Evolutionary conservation across 2,797 vertebrate species (phyloP).

Genomic region (Garrulus glandarius): DNA sequence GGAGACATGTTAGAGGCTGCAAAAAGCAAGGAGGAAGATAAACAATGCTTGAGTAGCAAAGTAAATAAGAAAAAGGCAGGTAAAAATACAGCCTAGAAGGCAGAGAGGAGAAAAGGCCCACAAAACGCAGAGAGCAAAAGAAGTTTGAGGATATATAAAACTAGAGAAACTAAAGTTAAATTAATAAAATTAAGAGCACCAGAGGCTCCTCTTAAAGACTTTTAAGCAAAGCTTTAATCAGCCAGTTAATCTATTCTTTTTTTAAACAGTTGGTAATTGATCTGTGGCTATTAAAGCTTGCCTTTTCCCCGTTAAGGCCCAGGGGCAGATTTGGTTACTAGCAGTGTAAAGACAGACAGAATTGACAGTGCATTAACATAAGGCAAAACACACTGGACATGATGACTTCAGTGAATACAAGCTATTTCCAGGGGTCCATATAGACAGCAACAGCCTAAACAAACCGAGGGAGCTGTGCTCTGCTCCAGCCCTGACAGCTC

Average conservation of each 20-base stretch:
- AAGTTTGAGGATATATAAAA: background rate
- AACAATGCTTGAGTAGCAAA: background rate
- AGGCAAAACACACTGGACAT: background rate
- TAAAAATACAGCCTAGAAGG: background rate
- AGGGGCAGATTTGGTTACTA: background rate
- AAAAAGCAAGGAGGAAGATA: background rate
- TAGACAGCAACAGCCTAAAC: background rate
- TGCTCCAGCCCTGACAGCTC: background rate
- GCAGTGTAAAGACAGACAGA: background rate
- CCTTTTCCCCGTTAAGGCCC: background rate
- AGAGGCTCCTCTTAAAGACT: background rate
- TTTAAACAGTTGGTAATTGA: background rate
- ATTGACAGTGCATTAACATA: background rate
- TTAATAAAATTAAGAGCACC: background rate
- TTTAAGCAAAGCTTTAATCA: background rate
- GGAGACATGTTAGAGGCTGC: background rate
- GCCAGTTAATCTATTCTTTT: background rate
- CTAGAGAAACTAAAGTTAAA: background rate
- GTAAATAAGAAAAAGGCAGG: background rate
- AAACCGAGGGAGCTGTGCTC: accelerated
- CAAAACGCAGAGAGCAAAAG: background rate
- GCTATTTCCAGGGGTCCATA: background rate
- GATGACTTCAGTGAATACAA: background rate
- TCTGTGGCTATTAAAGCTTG: background rate
- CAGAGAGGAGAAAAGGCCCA: background rate